Base-by-base conservation (phyloP, 2,888 invertebrate genomes). In the Eilema sororculum region DNA sequence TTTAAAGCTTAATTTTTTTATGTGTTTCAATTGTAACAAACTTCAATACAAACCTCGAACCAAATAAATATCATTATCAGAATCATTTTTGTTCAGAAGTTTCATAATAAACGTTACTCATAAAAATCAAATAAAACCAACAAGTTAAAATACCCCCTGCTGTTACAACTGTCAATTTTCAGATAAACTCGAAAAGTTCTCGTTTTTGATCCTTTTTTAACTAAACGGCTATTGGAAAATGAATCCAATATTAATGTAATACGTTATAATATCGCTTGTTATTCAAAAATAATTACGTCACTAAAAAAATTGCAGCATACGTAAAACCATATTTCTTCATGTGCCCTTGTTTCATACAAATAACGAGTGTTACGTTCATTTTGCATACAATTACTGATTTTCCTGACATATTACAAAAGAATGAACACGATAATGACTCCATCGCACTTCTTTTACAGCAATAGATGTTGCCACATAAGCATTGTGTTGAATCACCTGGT, bases 191-290 rank as follows among this genome's bases (percentile, higher is more conserved):
- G 83, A 87, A 86, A 84, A 80, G 78, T 6, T 79, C 78, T 84
- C 83, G 84, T 87, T 41, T 88, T 80, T 77, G 78, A 80, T 87
- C 86, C 89, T 89, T 71, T 37, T 67, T 78, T 72, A 65, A 41
- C 24, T 63, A 68, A 66, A 63, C 63, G 58, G 74, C 68, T 86
- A 83, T 72, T 84, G 86, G 85, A 87, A 88, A 86, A 86, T 85
- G 78, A 81, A 70, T 78, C 75, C 79, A 85, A 82, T 84, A 56
- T 41, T 71, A n/a, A 64, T 67, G 76, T 65, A 68, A 82, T 86
- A 85, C 83, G 86, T 84, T 78, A 82, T 84, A 86, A 83, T 87
- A 84, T 85, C 61, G 71, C 74, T 72, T 83, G 78, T 28, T 70
- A 68, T 57, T 81, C n/a, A n/a, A n/a, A n/a, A n/a, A 83, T 79